These are phyloP conservation scores for Martes martes DNA, from an alignment of 2,113 vertebrate genomes.

Conservation along the genomic window DNA sequence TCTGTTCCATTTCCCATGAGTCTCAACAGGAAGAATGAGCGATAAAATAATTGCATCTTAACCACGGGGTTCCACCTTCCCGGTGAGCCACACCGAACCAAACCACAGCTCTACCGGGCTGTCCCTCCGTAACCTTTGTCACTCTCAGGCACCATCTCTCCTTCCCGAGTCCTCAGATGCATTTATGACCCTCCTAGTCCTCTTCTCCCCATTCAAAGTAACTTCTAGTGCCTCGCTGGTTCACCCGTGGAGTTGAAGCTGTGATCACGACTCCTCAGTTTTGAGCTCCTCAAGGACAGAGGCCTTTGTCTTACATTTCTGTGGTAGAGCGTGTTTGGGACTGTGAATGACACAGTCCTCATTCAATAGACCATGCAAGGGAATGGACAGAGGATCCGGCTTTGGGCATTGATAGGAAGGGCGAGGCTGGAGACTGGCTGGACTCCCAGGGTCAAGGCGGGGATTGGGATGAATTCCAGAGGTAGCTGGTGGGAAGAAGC, in stretches of 20 bases:
- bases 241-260: background rate
- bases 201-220: background rate
- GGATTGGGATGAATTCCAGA: background rate
- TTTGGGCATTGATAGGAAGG: background rate
- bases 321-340: background rate
- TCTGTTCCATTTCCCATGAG: background rate
- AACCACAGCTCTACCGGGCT: background rate
- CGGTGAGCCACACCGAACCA: background rate
- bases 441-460: background rate
- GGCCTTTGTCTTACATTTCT: background rate
- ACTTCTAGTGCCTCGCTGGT: background rate
- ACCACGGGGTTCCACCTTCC: background rate
- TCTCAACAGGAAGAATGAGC: background rate
- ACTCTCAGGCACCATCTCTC: background rate
- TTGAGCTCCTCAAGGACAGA: background rate
- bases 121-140: background rate
- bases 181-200: background rate
- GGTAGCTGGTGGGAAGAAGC: background rate
- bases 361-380: background rate
- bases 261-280: background rate
- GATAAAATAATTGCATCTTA: background rate
- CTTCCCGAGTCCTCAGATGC: background rate
- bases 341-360: background rate
- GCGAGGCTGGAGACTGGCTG: background rate
- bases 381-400: background rate